Evolutionary conservation across 2,113 vertebrate species (phyloP).

Genomic region (Xiphias gladius): DNA sequence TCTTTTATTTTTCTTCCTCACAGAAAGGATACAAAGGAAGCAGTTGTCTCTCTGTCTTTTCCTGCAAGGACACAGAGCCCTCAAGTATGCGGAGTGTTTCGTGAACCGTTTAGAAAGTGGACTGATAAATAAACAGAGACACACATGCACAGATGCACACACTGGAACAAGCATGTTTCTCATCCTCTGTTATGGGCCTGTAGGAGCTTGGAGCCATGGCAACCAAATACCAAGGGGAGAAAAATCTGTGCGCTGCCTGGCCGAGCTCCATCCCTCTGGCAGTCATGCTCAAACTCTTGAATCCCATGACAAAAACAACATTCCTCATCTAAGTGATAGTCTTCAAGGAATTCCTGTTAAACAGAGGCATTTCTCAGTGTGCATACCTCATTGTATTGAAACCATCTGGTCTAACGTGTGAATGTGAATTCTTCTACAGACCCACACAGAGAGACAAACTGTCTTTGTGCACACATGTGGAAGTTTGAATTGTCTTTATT

Average conservation of each 20-base stretch:
- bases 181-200: conserved; percentile 77
- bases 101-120: conserved; percentile 54
- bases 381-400: conserved; percentile 73
- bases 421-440: conserved; percentile 56
- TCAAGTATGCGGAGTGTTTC: conserved; percentile 64
- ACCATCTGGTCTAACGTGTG: conserved; percentile 74
- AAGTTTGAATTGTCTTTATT: conserved; percentile 26
- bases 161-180: conserved; percentile 60
- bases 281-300: conserved; percentile 76
- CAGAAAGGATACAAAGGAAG: background rate
- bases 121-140: conserved; percentile 57
- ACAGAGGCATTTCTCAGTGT: conserved; percentile 71
- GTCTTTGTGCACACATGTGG: conserved; percentile 17
- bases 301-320: conserved; percentile 82
- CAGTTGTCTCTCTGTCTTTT: background rate
- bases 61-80: conserved; percentile 10
- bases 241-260: conserved; percentile 73
- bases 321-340: conserved; percentile 78
- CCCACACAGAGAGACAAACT: conserved; percentile 21
- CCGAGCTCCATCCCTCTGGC: conserved; percentile 74
- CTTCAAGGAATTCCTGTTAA: conserved; percentile 80
- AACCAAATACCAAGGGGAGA: conserved; percentile 75
- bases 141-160: conserved; percentile 5
- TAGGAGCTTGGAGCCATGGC: conserved; percentile 73
- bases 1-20: background rate